These are phyloP conservation scores for Sylvicola fuscatus DNA, from an alignment of 2,888 invertebrate genomes.

Conservation along the genomic window DNA sequence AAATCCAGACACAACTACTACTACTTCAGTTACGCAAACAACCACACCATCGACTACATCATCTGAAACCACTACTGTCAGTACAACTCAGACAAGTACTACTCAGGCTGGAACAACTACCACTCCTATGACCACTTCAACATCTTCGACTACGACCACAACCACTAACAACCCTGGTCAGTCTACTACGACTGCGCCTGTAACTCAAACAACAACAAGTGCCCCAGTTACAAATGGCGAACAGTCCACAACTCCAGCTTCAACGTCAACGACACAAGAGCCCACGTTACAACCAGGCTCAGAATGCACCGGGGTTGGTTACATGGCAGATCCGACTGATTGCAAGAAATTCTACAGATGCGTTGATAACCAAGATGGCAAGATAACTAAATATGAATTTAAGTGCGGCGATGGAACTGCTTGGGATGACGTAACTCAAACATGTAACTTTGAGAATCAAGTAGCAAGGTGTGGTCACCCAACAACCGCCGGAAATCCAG, in stretches of 20 bases:
- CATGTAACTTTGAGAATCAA: constrained; percentile 19
- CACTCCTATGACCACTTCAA: neutral
- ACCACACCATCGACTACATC: constrained; percentile 1
- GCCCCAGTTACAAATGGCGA: no score
- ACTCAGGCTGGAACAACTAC: neutral
- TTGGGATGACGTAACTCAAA: constrained; percentile 30
- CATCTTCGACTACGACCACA: neutral
- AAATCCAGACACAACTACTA: constrained; percentile 7
- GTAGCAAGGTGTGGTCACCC: no score
- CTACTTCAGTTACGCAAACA: constrained; percentile 4
- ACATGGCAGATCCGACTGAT: constrained; percentile 24
- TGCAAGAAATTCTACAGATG: constrained; percentile 49
- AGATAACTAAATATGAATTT: constrained; percentile 37
- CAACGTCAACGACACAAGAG: constrained; percentile 6
- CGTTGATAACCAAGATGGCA: constrained; percentile 36
- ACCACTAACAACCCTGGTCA: neutral
- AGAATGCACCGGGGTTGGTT: constrained; percentile 26
- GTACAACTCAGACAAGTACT: neutral
- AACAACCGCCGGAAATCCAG: no score
- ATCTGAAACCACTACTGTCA: neutral
- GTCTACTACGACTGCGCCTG: no score
- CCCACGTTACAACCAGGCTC: constrained; percentile 9
- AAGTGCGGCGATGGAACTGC: constrained; percentile 42
- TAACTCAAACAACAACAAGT: no score
- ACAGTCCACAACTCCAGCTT: constrained; percentile 6